Base-by-base conservation (phyloP, 1,140 invertebrate genomes). In the Platyscapa corneri region DNA sequence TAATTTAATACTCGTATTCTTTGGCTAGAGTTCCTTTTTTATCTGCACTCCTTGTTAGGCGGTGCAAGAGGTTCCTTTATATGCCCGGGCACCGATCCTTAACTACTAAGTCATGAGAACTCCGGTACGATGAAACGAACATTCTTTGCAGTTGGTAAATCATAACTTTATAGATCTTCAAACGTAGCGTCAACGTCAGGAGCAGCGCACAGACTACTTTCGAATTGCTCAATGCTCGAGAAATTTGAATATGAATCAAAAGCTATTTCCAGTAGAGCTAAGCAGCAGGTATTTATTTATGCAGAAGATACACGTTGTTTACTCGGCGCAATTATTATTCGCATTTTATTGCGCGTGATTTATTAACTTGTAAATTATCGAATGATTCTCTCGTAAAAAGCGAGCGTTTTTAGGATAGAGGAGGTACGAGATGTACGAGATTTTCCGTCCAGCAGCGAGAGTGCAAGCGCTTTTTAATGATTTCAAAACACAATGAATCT, bases 81-180 rank as follows among this genome's bases (percentile, higher is more conserved):
- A 32, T n/a, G n/a, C n/a, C 12, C 10, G 12, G 64, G 64, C 1
- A 30, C 64, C 14, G 64, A 32, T 67, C 14, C 8, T 67, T 67
- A 67, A 67, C 64, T 67, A 67, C 34, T 16, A 39, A 70, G 67
- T 70, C 67, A 70, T 39, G 67, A 37, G 34, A 37, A 70, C 16
- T 32, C 0, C 34, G 30, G 30, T 70, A 70, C 23, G 67, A 70
- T 18, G 30, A 70, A 70, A 37, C 7, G 34, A 70, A 70, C 37
- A 70, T 70, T 32, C 32, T 39, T 70, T 23, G 34, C 67, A 70
- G 67, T 70, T 37, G 67, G 67, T 37, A 70, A 70, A 70, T 70
- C 34, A 70, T 39, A 37, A 37, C 16, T 70, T 70, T 37, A 70
- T 70, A 32, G 32, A 37, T 37, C 32, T 14, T 37, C 18, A 1